Evolutionary conservation across 1,140 invertebrate species (phyloP).

Genomic region (Lepidurus apus): DNA sequence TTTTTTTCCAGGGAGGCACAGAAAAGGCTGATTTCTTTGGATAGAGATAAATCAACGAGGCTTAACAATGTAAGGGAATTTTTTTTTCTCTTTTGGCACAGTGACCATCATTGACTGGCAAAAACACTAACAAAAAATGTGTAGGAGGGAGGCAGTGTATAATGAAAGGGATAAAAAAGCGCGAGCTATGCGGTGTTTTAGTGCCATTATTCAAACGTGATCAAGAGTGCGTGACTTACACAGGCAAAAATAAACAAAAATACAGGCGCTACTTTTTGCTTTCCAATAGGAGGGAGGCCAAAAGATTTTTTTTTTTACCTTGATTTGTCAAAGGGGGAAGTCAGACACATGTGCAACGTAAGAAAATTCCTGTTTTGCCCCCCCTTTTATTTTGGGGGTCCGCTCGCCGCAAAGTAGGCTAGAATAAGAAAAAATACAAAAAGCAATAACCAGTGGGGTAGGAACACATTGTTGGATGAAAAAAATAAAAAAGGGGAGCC

Average conservation of each 20-base stretch:
- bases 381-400: not conserved
- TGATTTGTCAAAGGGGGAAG: not conserved
- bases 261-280: not conserved
- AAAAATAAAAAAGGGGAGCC: not conserved
- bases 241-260: not conserved
- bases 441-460: conserved; percentile 8
- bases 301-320: not conserved
- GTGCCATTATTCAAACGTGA: conserved; percentile 21
- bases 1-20: not conserved
- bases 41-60: not conserved
- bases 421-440: conserved; percentile 17
- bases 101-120: conserved; percentile 10
- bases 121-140: conserved; percentile 11
- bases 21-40: conserved; percentile 19
- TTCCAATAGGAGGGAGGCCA: not conserved
- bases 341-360: conserved; percentile 21
- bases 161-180: conserved; percentile 1
- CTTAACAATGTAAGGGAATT: not conserved
- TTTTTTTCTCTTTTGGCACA: not conserved
- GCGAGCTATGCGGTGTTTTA: conserved; percentile 4
- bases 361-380: conserved; percentile 10
- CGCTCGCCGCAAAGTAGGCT: conserved; percentile 11
- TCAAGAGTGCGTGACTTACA: conserved; percentile 21
- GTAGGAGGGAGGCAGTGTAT: conserved; percentile 14
- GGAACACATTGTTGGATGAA: not conserved